Conservation (phyloP, 2,888 invertebrate genomes). For the Orchesellides sinensis region DNA sequence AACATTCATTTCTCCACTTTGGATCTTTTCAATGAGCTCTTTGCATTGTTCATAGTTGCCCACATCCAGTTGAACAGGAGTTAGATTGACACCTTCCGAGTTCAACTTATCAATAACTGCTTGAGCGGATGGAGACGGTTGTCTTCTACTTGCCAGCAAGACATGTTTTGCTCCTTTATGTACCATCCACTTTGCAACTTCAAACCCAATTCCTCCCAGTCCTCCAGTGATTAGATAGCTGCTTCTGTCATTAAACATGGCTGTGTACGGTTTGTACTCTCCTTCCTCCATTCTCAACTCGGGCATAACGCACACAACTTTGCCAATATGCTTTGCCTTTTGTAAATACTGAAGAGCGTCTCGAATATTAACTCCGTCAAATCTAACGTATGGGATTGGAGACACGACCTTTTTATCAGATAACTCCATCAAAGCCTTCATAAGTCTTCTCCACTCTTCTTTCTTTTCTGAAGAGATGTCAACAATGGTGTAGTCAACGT, state of each 20-base stretch:
- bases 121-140: conserved; percentile 22
- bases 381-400: conserved; percentile 36
- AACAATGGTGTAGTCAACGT: conserved; percentile 36
- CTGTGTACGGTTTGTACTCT: conserved; percentile 1
- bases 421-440: conserved; percentile 2
- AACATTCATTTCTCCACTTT: not conserved
- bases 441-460: not conserved
- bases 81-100: conserved; percentile 12
- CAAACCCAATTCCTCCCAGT: conserved; percentile 63
- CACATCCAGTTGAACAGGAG: conserved; percentile 43
- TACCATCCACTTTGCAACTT: conserved; percentile 63
- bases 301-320: conserved; percentile 59
- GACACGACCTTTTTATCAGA: not conserved
- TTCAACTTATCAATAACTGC: conserved; percentile 21
- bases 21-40: conserved; percentile 25
- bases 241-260: conserved; percentile 38
- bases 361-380: conserved; percentile 38
- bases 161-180: conserved; percentile 45
- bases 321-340: conserved; percentile 61
- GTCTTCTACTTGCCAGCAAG: conserved; percentile 37
- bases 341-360: conserved; percentile 56
- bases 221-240: conserved; percentile 64
- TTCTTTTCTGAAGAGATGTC: not conserved
- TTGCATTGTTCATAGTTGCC: conserved; percentile 49
- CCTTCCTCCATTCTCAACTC: conserved; percentile 21